Conservation (phyloP, 2,797 vertebrate genomes). For the Esox lucius region DNA sequence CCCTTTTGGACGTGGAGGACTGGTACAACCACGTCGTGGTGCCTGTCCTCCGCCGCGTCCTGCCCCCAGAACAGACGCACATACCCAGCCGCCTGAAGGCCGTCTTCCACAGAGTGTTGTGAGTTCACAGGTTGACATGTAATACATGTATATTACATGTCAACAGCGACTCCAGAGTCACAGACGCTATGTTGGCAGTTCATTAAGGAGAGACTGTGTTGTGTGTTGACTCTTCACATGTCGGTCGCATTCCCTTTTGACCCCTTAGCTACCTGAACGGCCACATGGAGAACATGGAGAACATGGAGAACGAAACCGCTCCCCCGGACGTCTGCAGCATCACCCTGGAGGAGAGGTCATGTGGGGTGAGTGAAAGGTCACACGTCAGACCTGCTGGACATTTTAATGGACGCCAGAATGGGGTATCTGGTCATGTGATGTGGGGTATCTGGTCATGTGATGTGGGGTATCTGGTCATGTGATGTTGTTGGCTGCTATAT, state of each 20-base stretch:
- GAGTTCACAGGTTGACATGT: conserved; percentile 48
- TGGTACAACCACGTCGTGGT: conserved; percentile 71
- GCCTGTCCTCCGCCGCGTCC: conserved; percentile 64
- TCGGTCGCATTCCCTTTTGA: conserved; percentile 10
- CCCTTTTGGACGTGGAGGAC: conserved; percentile 58
- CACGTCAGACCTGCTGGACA: too few relatives aligned
- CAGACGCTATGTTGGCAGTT: too few relatives aligned
- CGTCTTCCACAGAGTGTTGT: conserved; percentile 75
- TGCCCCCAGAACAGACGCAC: conserved; percentile 31
- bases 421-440: too few relatives aligned
- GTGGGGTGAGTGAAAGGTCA: conserved; percentile 76
- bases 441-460: too few relatives aligned
- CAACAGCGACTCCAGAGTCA: too few relatives aligned
- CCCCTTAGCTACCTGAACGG: conserved; percentile 62
- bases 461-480: too few relatives aligned
- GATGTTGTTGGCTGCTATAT: too few relatives aligned
- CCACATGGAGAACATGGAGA: background rate
- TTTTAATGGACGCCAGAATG: too few relatives aligned
- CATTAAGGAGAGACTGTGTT: too few relatives aligned
- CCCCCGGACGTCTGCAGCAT: conserved; percentile 67
- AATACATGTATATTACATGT: too few relatives aligned
- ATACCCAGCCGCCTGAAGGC: conserved; percentile 55
- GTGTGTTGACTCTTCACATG: background rate
- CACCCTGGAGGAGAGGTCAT: conserved; percentile 58
- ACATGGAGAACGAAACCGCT: conserved; percentile 32